phyloP scores from a whole-genome alignment of 2,888 invertebrate genomes.

The Zelleria hepariella region DNA sequence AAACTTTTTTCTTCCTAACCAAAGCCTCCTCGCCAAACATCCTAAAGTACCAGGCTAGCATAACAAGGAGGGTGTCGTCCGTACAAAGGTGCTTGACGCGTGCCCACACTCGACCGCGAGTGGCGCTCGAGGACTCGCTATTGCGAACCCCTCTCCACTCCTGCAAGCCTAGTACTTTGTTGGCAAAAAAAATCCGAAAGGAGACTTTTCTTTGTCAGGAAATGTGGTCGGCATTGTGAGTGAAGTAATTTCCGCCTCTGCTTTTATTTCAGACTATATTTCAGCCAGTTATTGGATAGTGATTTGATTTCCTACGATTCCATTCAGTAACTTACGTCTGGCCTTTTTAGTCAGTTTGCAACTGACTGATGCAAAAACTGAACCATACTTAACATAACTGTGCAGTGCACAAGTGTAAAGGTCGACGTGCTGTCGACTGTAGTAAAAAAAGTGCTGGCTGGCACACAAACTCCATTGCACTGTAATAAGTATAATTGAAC shows the following conservation, averaged over 20 bases:
- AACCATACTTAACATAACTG: no score
- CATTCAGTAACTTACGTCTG: no score
- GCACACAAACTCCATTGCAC: no score
- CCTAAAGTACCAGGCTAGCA: constrained; percentile 1
- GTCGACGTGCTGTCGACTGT: no score
- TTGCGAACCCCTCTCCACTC: neutral
- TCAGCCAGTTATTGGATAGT: neutral
- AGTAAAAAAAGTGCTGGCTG: no score
- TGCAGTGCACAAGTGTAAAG: no score
- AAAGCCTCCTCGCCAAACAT: neutral
- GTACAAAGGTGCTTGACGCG: constrained; percentile 2
- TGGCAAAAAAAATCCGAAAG: neutral
- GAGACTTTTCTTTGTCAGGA: neutral
- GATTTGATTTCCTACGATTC: no score
- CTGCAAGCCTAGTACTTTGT: constrained; percentile 1
- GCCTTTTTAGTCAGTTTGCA: no score
- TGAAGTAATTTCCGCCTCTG: neutral
- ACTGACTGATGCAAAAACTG: no score
- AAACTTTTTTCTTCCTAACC: neutral
- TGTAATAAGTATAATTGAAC: no score
- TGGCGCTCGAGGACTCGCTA: neutral
- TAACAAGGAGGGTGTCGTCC: neutral
- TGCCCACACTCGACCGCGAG: constrained; percentile 8
- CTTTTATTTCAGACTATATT: neutral
- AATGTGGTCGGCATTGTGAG: neutral